Conservation (phyloP, 1,140 invertebrate species). For the Campoletis sonorensis region DNA sequence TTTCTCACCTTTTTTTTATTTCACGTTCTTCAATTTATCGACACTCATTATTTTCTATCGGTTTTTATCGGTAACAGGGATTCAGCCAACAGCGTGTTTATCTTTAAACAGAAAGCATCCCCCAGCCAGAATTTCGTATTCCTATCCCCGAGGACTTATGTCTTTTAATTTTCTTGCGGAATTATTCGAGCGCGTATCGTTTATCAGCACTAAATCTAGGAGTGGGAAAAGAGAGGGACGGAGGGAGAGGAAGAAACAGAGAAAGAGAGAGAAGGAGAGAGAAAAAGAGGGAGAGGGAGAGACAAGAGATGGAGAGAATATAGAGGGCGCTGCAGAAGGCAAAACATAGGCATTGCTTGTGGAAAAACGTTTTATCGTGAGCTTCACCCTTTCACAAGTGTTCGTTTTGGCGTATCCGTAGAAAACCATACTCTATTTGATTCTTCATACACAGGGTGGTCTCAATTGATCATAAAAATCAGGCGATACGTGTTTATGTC, state of each 20-base stretch:
- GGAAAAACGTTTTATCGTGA: slow-evolving; percentile 42
- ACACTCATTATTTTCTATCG: neutral
- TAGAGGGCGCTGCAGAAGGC: neutral
- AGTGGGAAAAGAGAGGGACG: neutral
- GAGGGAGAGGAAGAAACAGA: neutral
- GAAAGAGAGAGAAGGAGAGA: too few species aligned
- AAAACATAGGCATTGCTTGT: slow-evolving; percentile 28
- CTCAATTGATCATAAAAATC: too few species aligned
- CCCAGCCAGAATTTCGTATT: slow-evolving; percentile 3
- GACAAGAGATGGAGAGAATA: neutral
- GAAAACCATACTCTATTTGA: neutral
- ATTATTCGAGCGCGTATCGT: slow-evolving; percentile 45
- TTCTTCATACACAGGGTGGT: neutral
- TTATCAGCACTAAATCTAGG: slow-evolving; percentile 39
- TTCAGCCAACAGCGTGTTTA: neutral
- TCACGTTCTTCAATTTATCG: neutral
- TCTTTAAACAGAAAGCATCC: slow-evolving; percentile 1
- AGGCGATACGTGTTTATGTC: too few species aligned
- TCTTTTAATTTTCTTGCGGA: slow-evolving; percentile 41
- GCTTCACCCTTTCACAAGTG: slow-evolving; percentile 14
- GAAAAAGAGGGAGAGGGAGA: too few species aligned
- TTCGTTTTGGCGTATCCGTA: slow-evolving; percentile 12
- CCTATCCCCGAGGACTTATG: slow-evolving; percentile 33
- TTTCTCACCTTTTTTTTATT: too few species aligned
- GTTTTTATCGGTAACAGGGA: neutral